A percentile compares a stretch with the other conserved stretches of the same genome.
These are phyloP conservation scores for Pollimyrus isidori DNA, from an alignment of 2,113 vertebrate genomes.

Conservation along the genomic window DNA sequence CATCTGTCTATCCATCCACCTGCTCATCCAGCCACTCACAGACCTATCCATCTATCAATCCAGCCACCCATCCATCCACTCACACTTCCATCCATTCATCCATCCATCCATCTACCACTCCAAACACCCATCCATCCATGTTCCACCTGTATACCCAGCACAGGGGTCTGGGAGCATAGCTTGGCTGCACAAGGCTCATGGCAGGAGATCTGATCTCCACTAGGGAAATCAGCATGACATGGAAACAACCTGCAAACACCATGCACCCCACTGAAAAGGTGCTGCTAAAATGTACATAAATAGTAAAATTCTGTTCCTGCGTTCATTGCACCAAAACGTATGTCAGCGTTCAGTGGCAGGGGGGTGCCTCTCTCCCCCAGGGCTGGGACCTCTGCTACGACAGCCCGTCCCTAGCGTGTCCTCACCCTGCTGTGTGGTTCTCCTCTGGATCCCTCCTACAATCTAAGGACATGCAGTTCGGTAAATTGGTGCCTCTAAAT, in stretches of 20 bases:
- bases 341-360: no score
- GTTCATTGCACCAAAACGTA: no score
- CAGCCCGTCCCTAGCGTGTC: no score
- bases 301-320: no score
- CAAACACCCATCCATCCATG: background rate
- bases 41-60: background rate
- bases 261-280: no score
- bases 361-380: no score
- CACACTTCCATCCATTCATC: background rate
- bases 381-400: no score
- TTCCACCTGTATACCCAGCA: background rate
- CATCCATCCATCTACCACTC: no score
- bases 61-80: background rate
- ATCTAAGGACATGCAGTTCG: no score
- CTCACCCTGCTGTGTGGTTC: no score
- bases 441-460: no score
- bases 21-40: background rate
- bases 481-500: background rate
- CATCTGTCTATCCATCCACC: background rate
- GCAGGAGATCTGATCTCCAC: background rate
- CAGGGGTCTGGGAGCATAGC: background rate
- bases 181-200: background rate
- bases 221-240: background rate
- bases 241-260: background rate
- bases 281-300: no score